Evolutionary conservation across 2,888 invertebrate species (phyloP).

Genomic region (Pheosia gnoma): DNA sequence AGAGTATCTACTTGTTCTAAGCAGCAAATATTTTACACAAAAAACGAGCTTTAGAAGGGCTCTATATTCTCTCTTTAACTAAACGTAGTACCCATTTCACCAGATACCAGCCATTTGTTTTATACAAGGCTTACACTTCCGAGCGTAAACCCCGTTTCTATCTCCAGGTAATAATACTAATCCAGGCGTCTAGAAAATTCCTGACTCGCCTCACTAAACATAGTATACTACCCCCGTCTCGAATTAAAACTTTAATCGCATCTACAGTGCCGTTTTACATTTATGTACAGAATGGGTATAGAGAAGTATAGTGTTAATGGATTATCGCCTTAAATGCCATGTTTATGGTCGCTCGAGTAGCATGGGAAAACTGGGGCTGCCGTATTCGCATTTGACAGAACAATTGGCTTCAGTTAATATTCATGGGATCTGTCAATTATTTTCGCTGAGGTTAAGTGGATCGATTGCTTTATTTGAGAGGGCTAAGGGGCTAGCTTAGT

Average conservation of each 20-base stretch:
- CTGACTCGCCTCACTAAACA: conserved; percentile 25
- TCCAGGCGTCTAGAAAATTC: conserved; percentile 36
- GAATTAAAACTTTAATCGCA: conserved; percentile 55
- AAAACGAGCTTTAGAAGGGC: too few species aligned
- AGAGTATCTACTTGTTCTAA: too few species aligned
- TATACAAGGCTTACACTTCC: conserved; percentile 34
- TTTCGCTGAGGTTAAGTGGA: conserved; percentile 6
- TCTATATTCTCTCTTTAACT: background rate
- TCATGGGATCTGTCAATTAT: conserved; percentile 63
- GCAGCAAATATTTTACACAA: too few species aligned
- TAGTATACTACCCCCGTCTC: conserved; percentile 13
- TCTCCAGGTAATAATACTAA: conserved; percentile 41
- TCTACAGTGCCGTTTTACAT: conserved; percentile 56
- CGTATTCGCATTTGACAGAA: conserved; percentile 56
- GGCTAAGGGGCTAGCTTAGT: conserved; percentile 29
- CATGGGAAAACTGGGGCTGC: conserved; percentile 54
- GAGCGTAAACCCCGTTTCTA: conserved; percentile 36
- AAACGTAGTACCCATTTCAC: background rate
- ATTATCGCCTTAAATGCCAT: conserved; percentile 66
- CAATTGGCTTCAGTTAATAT: conserved; percentile 63
- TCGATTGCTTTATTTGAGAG: conserved; percentile 24
- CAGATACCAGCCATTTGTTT: conserved; percentile 19
- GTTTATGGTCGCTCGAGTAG: conserved; percentile 39
- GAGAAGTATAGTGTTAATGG: conserved; percentile 70
- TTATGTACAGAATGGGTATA: conserved; percentile 60